Percentiles rank a stretch among this genome's conserved stretches.
Conservation (phyloP, 1,140 invertebrate species). For the Rhizoglyphus robini region DNA sequence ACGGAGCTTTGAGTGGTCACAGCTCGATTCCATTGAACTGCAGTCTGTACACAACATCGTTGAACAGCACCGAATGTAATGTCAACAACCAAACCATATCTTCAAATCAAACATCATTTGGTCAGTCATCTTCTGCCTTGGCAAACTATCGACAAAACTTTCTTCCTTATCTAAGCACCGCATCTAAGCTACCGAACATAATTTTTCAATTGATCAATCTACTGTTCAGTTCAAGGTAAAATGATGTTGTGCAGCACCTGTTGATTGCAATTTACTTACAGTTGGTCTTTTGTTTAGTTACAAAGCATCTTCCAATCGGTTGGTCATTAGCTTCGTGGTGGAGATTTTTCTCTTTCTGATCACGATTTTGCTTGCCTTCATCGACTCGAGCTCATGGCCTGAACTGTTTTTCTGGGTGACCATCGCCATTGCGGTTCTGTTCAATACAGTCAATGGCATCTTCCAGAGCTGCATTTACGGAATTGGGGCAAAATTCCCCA, state of each 20-base stretch:
- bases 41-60: too few species aligned
- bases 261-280: neutral
- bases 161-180: conserved; percentile 9
- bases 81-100: neutral
- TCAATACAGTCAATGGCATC: conserved; percentile 80
- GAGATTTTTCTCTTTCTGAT: conserved; percentile 74
- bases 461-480: conserved; percentile 97
- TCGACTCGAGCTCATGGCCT: conserved; percentile 64
- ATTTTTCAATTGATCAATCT: conserved; percentile 15
- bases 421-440: conserved; percentile 64
- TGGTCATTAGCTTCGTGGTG: conserved; percentile 73
- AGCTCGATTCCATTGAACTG: neutral
- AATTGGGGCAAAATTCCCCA: conserved; percentile 76
- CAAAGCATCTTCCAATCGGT: conserved; percentile 53
- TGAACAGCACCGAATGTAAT: too few species aligned
- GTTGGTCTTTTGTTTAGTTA: neutral
- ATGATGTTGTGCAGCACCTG: neutral
- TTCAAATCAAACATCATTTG: neutral
- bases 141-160: conserved; percentile 9
- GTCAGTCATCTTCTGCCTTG: conserved; percentile 24
- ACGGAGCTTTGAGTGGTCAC: conserved; percentile 32
- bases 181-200: conserved; percentile 12
- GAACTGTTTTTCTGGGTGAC: conserved; percentile 77
- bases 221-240: conserved; percentile 12
- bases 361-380: conserved; percentile 79